Conservation (phyloP, 2,888 invertebrate species). For the Ochropacha duplaris region DNA sequence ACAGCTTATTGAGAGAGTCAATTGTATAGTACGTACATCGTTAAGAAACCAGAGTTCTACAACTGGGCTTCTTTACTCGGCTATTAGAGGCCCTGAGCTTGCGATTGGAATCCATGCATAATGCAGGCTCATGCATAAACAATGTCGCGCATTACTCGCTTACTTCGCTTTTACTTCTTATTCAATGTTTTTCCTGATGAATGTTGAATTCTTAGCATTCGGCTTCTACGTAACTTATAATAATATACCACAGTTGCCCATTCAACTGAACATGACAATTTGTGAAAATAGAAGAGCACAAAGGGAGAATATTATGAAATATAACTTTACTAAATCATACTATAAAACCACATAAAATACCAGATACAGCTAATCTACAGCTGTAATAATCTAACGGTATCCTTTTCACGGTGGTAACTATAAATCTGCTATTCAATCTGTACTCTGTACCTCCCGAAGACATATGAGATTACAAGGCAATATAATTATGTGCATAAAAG, state of each 20-base stretch:
- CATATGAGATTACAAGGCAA: conserved; percentile 37
- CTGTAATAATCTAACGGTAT: conserved; percentile 14
- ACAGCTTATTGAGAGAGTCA: conserved; percentile 30
- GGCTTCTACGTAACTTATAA: conserved; percentile 23
- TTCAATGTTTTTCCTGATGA: conserved; percentile 47
- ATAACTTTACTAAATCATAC: neutral
- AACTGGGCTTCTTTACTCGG: conserved; percentile 49
- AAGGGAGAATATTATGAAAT: neutral
- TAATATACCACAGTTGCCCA: conserved; percentile 25
- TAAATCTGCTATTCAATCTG: conserved; percentile 23
- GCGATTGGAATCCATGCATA: conserved; percentile 71
- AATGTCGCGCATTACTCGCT: conserved; percentile 60
- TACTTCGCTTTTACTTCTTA: conserved; percentile 56
- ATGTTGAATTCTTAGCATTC: conserved; percentile 39
- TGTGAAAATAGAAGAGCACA: neutral
- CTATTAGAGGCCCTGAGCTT: conserved; percentile 55
- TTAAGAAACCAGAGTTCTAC: conserved; percentile 32
- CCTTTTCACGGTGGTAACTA: conserved; percentile 17
- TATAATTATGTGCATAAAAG: conserved; percentile 42
- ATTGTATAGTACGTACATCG: conserved; percentile 31
- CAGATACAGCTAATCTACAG: conserved; percentile 4
- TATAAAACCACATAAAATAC: neutral
- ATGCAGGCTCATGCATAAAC: conserved; percentile 72
- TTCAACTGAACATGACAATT: neutral
- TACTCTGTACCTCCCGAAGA: conserved; percentile 14